Percentiles rank a stretch among this genome's conserved stretches.
Conservation (phyloP, 2,797 vertebrate genomes). For the Enteromius argenteus region DNA sequence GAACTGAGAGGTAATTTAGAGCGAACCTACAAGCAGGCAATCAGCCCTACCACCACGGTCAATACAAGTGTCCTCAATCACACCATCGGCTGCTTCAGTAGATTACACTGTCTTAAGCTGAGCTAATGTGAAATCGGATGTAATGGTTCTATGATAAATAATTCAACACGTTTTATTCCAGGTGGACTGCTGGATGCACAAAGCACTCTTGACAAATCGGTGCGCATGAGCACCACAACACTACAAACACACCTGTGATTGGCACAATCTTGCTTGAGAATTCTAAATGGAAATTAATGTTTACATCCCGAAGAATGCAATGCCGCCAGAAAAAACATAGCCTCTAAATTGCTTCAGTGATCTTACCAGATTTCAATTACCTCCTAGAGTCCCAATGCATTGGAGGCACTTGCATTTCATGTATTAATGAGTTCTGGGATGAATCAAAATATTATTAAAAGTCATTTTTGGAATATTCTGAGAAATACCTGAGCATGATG, state of each 20-base stretch:
- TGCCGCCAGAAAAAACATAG: slow-evolving; percentile 20
- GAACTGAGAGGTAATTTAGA: slow-evolving; percentile 46
- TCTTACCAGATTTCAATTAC: slow-evolving; percentile 47
- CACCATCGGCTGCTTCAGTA: slow-evolving; percentile 17
- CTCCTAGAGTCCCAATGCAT: slow-evolving; percentile 17
- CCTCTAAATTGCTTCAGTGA: slow-evolving; percentile 15
- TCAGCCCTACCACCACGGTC: slow-evolving; percentile 37
- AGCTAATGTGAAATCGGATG: slow-evolving; percentile 17
- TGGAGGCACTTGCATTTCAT: neutral
- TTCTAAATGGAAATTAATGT: slow-evolving; percentile 23
- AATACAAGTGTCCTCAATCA: slow-evolving; percentile 46
- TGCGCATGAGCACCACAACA: neutral
- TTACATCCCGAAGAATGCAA: slow-evolving; percentile 38
- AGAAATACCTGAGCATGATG: slow-evolving; percentile 4
- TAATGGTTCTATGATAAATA: slow-evolving; percentile 41
- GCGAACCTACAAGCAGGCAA: slow-evolving; percentile 37
- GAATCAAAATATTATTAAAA: slow-evolving; percentile 29
- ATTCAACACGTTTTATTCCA: slow-evolving; percentile 30
- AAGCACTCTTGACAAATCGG: slow-evolving; percentile 34
- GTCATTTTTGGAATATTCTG: neutral
- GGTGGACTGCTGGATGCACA: slow-evolving; percentile 30
- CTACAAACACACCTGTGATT: slow-evolving; percentile 33
- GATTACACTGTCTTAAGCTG: slow-evolving; percentile 31
- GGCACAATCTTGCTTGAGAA: slow-evolving; percentile 30
- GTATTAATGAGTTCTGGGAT: slow-evolving; percentile 26